Conservation (phyloP, 2,113 vertebrate genomes). For the Trematocara unimaculatum region DNA sequence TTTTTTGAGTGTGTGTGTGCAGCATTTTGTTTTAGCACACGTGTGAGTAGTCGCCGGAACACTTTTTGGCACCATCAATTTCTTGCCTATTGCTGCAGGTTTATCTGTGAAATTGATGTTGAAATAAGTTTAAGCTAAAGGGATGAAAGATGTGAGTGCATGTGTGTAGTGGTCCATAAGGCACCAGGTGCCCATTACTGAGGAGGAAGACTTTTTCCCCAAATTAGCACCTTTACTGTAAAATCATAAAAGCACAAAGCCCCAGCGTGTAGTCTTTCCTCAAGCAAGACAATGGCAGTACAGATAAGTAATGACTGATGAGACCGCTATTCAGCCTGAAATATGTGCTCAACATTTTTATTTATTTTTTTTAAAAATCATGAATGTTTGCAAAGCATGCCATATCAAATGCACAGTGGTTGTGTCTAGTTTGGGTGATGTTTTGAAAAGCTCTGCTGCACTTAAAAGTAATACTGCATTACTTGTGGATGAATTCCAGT, state of each 20-base stretch:
- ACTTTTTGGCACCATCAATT: neutral
- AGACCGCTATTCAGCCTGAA: neutral
- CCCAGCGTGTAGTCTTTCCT: neutral
- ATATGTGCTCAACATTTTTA: neutral
- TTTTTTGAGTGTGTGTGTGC: too few species aligned
- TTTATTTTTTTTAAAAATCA: neutral
- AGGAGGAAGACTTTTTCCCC: neutral
- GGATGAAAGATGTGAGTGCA: neutral
- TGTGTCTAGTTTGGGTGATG: neutral
- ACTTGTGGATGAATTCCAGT: neutral
- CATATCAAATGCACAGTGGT: neutral
- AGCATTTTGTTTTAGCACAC: neutral
- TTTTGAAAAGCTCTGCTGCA: neutral
- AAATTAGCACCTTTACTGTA: neutral
- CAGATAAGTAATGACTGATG: slow-evolving; percentile 6
- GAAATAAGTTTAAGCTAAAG: neutral
- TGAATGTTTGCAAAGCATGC: neutral
- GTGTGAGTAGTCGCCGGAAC: neutral
- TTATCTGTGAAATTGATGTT: slow-evolving; percentile 42
- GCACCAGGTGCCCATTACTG: neutral
- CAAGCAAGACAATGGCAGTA: neutral
- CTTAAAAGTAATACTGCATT: neutral
- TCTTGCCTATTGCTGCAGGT: neutral
- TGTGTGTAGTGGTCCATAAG: neutral
- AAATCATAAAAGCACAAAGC: neutral